These are phyloP conservation scores for Melanophora roralis DNA, from an alignment of 2,888 invertebrate genomes.

Conservation along the genomic window DNA sequence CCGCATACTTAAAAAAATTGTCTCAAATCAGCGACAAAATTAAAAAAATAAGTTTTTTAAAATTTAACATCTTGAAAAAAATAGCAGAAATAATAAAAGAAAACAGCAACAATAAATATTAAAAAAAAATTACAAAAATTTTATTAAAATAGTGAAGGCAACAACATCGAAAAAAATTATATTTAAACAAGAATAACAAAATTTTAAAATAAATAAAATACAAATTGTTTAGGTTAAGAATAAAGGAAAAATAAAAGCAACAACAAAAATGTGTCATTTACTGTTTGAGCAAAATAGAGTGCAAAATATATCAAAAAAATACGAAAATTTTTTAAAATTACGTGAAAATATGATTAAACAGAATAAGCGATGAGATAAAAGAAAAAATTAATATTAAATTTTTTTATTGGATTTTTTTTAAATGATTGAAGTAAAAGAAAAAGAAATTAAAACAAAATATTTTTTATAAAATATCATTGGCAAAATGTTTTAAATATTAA, in stretches of 20 bases:
- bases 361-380: background rate
- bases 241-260: background rate
- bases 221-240: background rate
- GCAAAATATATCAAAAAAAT: background rate
- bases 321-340: background rate
- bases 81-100: background rate
- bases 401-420: no score
- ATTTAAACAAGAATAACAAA: slow-evolving; percentile 4
- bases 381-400: background rate
- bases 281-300: slow-evolving; percentile 16
- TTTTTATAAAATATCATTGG: background rate
- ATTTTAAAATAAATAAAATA: slow-evolving; percentile 36
- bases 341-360: background rate
- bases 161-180: slow-evolving; percentile 2
- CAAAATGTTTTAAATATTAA: background rate
- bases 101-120: background rate
- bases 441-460: background rate
- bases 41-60: no score
- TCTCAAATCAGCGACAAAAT: no score
- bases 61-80: no score
- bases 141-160: slow-evolving; percentile 42
- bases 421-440: slow-evolving; percentile 11
- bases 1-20: slow-evolving; percentile 46
- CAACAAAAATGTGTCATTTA: slow-evolving; percentile 38
- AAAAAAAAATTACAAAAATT: slow-evolving; percentile 41